Evolutionary conservation across 1,140 invertebrate species (phyloP), one percentile per base, ranked within the genome.

Genomic region (Hylyphantes graminicola): DNA sequence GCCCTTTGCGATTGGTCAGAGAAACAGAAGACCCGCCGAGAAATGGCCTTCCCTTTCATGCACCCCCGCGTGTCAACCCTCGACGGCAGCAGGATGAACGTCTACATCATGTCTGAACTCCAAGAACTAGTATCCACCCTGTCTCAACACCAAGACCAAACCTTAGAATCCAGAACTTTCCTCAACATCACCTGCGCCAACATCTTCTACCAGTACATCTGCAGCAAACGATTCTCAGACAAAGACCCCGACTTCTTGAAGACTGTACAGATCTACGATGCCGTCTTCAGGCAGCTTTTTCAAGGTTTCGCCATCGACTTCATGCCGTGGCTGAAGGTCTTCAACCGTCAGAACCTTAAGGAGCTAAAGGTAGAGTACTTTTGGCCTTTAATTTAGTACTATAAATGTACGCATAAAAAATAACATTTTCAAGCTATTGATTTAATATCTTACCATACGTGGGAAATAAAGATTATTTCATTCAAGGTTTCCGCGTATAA

Each of bases 231-330:
- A 4, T 96, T 96, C 87, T 91, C 93, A 7, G 91, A 92, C 35
- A 90, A 92, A 8, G 93, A 97, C 86, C 12, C 85, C 0, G 91
- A 92, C 5, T 96, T 95, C 89, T 88, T 89, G 11, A 90, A 92
- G 76, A 92, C 95, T 82, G 92, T 95, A 0, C 87, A 91, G 21
- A 93, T 93, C 86, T 97, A 96, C 87, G 95, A 97, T 87, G 92
- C 93, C 75, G 94, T 97, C 5, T 97, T 97, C 90, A 95, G 93
- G 92, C 95, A 97, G 88, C 89, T 97, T 67, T 96, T 97, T 88
- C 94, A 95, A 88, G 95, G 95, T 0, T 96, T 95, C 88, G 93
- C 94, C 0, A 92, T 95, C 0, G 96, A 97, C 88, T 96, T 97
- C 88, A 89, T 97, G n/a, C 96, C 96, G 0, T 95, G 94, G 92